Conservation (phyloP, 2,888 invertebrate species). For the Pseudococcus longispinus region DNA sequence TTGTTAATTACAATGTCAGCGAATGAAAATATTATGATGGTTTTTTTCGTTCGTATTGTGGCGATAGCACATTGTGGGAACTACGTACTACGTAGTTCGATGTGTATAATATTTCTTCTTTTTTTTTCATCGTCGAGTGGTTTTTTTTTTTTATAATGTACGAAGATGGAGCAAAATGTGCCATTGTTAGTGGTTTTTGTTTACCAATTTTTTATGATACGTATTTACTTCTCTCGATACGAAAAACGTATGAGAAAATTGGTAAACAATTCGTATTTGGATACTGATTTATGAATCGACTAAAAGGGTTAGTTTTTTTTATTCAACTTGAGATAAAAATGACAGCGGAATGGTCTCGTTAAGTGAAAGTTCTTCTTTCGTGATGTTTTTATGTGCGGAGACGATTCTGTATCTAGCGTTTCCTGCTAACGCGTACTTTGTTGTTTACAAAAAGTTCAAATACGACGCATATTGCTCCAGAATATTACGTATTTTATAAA, state of each 20-base stretch:
- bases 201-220: neutral
- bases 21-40: slow-evolving; percentile 29
- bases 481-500: neutral
- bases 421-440: neutral
- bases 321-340: neutral
- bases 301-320: neutral
- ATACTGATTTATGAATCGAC: neutral
- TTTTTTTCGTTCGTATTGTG: neutral
- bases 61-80: neutral
- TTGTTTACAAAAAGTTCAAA: neutral
- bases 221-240: neutral
- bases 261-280: neutral
- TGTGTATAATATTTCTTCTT: neutral
- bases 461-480: neutral
- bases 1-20: slow-evolving; percentile 45
- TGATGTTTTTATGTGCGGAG: neutral
- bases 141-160: neutral
- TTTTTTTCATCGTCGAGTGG: neutral
- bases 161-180: neutral
- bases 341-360: neutral
- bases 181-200: neutral
- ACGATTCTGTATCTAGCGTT: neutral
- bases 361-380: neutral
- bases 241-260: neutral
- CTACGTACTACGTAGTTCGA: neutral